Conservation (phyloP, 2,113 vertebrate genomes). For the Thalassoma bifasciatum region DNA sequence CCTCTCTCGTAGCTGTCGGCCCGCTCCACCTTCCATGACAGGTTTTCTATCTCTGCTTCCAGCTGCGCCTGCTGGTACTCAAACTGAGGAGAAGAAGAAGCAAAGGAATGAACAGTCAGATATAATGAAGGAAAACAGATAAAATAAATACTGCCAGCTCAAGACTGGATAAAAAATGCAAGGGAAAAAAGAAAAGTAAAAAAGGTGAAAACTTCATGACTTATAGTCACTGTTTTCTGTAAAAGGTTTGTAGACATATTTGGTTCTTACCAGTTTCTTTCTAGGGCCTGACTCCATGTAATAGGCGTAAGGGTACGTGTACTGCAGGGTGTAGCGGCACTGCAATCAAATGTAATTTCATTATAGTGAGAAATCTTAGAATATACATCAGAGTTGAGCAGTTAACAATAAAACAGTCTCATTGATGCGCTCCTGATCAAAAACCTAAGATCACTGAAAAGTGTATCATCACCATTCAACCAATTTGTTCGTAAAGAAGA, state of each 20-base stretch:
- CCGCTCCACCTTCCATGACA: conserved; percentile 98
- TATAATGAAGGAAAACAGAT: not conserved
- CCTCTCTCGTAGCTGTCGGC: conserved; percentile 98
- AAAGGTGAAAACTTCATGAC: too few species aligned
- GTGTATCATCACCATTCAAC: not conserved
- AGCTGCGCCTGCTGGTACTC: conserved; percentile 99
- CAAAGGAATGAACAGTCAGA: not conserved
- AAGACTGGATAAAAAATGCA: not conserved
- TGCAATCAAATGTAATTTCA: too few species aligned
- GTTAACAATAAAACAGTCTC: too few species aligned
- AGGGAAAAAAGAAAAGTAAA: not conserved
- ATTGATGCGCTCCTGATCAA: too few species aligned
- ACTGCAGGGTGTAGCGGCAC: conserved; percentile 99
- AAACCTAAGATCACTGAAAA: too few species aligned
- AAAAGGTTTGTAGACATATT: not conserved
- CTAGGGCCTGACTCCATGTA: conserved; percentile 99
- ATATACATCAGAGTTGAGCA: too few species aligned
- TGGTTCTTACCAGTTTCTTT: conserved; percentile 95
- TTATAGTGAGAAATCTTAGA: too few species aligned
- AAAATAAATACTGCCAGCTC: not conserved
- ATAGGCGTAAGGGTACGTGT: conserved; percentile 98
- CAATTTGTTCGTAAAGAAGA: not conserved
- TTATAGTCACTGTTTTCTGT: not conserved
- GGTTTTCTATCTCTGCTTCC: conserved; percentile 98
- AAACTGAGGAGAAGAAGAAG: conserved; percentile 83